Conservation (phyloP, 35 echinoderm and acorn worm species). For the Apostichopus californicus region DNA sequence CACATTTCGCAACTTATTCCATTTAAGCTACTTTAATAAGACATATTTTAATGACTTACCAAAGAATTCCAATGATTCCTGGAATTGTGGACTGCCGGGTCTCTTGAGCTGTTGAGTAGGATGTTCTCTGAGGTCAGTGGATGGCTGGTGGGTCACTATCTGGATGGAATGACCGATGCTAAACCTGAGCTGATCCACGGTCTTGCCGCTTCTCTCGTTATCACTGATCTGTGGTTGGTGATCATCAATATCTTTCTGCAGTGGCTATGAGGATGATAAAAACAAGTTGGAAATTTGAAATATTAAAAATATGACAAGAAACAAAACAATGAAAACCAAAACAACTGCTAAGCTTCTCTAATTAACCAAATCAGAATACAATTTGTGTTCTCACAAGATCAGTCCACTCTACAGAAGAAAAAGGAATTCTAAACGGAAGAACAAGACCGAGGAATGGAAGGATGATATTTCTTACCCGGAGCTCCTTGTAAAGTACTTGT, state of each 20-base stretch:
- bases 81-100: constrained; percentile 60
- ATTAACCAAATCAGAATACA: no score
- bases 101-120: constrained; percentile 48
- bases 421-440: no score
- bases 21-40: no score
- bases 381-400: no score
- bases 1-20: no score
- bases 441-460: no score
- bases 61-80: constrained; percentile 82
- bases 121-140: constrained; percentile 67
- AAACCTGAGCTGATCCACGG: constrained; percentile 62
- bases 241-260: constrained; percentile 90
- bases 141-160: constrained; percentile 69
- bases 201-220: constrained; percentile 70
- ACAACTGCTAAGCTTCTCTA: no score
- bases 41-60: constrained; percentile 31
- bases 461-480: constrained; percentile 56
- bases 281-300: no score
- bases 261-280: constrained; percentile 52
- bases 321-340: no score
- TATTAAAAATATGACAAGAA: no score
- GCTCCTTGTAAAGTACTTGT: constrained; percentile 78
- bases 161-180: constrained; percentile 64
- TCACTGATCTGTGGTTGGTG: constrained; percentile 79
- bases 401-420: no score